phyloP scores from a whole-genome alignment of 2,113 vertebrate species.

The Megaptera novaeangliae region DNA sequence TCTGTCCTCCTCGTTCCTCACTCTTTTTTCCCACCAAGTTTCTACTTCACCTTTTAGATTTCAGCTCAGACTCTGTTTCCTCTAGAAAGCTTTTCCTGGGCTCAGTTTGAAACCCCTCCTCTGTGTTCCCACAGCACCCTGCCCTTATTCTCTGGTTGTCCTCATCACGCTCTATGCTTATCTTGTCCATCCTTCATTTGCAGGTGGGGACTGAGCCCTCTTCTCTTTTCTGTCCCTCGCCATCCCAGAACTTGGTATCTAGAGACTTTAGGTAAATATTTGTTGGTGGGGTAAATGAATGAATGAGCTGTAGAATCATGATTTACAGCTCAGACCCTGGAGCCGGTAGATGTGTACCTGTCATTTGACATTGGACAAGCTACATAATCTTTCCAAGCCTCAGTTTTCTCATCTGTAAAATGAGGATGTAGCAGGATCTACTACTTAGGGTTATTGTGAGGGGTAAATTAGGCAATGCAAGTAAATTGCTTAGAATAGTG shows the following conservation, averaged over 20 bases:
- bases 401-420: neutral
- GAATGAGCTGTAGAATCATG: neutral
- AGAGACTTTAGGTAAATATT: neutral
- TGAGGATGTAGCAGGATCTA: neutral
- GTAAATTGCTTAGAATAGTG: neutral
- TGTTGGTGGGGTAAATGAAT: neutral
- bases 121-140: neutral
- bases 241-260: neutral
- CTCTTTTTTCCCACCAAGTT: neutral
- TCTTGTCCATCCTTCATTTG: neutral
- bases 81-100: neutral
- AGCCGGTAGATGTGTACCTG: neutral
- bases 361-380: neutral
- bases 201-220: no score
- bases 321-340: neutral
- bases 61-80: neutral
- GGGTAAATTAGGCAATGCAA: neutral
- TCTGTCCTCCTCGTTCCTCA: neutral
- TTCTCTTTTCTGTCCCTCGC: neutral
- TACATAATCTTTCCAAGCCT: neutral
- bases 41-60: neutral
- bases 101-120: neutral
- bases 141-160: neutral
- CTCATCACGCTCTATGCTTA: neutral
- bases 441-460: neutral